Base-by-base conservation (phyloP, 2,113 vertebrate species). In the Pao palembangensis region DNA sequence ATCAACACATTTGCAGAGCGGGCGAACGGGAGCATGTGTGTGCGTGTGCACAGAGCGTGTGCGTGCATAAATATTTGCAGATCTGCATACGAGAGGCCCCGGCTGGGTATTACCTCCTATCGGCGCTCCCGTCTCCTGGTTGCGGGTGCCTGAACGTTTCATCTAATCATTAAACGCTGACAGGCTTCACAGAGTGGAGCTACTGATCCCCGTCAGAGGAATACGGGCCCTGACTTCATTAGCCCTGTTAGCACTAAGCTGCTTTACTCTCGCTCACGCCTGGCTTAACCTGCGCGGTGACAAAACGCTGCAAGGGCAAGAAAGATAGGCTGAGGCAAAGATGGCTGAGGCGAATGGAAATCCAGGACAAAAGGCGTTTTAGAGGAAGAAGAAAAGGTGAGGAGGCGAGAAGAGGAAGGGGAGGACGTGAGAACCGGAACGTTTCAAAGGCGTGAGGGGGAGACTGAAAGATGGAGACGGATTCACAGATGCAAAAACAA, bases 121-220 rank as follows among this genome's bases (percentile, higher is more conserved):
- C 70, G 58, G 55, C 28, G 66, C 44, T 66, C 60, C 54, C 61
- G 61, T 80, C 69, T 74, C 58, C 69, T 61, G 51, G 8, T 73
- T 43, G 70, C 59, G 6, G 60, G 51, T 51, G 70, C 73, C 74
- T 80, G 76, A 76, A 84, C 78, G 71, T 84, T 85, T 85, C 76
- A 79, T 88, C 85, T 86, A 68, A 88, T 87, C 81, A 78, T 88
- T 88, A 85, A 83, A 82, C 47, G 69, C 81, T 78, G 83, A 85
- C 83, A 83, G 83, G 77, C 80, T 82, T 81, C 81, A 76, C 69
- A 77, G 80, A 82, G 66, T 48, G 61, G 71, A 49, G 58, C 65
- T 69, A 82, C 79, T 75, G 81, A 85, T 87, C 77, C 75, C 76
- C 46, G 73, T 79, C 68, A 75, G 78, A 78, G 78, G 67, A 75